phyloP scores from a whole-genome alignment of 2,797 vertebrate species.

The Amblyopsis hoosieri region DNA sequence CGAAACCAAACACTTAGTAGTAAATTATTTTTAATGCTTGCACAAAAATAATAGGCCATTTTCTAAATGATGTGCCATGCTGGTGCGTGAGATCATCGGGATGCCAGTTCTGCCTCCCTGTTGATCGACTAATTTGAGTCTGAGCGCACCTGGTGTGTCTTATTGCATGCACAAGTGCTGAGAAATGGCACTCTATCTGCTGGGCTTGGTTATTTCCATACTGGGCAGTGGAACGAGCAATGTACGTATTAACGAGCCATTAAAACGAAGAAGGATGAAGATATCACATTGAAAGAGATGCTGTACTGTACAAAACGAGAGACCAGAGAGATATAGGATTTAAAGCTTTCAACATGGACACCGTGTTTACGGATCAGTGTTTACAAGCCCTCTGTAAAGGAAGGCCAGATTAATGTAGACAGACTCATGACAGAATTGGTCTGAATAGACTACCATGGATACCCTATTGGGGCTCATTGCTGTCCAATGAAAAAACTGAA shows the following conservation, averaged over 20 bases:
- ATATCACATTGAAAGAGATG: conserved; percentile 50
- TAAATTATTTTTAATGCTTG: conserved; percentile 84
- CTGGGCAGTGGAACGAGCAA: conserved; percentile 68
- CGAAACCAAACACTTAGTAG: conserved; percentile 75
- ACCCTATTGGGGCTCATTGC: conserved; percentile 65
- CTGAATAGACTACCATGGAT: conserved; percentile 65
- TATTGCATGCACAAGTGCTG: conserved; percentile 71
- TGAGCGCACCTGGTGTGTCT: conserved; percentile 82
- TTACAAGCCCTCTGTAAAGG: conserved; percentile 57
- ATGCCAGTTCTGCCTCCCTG: conserved; percentile 80
- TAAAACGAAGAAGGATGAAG: conserved; percentile 69
- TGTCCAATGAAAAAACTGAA: conserved; percentile 67
- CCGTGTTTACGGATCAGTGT: conserved; percentile 53
- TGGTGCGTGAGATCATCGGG: conserved; percentile 76
- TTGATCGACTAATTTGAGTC: conserved; percentile 83
- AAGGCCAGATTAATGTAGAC: conserved; percentile 62
- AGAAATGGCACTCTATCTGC: conserved; percentile 67
- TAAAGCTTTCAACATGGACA: conserved; percentile 57
- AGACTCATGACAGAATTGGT: conserved; percentile 57
- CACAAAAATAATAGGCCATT: conserved; percentile 84
- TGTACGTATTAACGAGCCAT: conserved; percentile 70
- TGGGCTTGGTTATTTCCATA: conserved; percentile 71
- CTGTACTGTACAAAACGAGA: conserved; percentile 43
- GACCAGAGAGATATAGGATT: conserved; percentile 44
- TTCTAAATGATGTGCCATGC: conserved; percentile 80